These are phyloP conservation scores for Mythimna impura DNA, from an alignment of 2,888 invertebrate genomes.

Conservation along the genomic window DNA sequence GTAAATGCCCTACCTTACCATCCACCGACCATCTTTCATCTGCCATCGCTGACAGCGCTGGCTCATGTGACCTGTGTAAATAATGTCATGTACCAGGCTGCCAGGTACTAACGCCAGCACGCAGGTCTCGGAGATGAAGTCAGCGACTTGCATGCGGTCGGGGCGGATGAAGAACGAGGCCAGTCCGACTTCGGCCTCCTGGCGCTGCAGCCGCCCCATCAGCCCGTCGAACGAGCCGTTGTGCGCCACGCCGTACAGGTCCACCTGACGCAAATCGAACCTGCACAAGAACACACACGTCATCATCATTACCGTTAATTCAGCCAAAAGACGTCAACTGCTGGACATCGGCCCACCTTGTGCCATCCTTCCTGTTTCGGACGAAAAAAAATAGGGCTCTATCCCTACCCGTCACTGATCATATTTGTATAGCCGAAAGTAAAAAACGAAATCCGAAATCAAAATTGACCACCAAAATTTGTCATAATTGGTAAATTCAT, in stretches of 20 bases:
- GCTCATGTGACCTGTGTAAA: not conserved
- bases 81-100: not conserved
- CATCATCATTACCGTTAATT: not conserved
- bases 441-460: no score
- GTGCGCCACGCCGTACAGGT: slow-evolving; percentile 88
- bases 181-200: slow-evolving; percentile 87
- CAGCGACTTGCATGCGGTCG: slow-evolving; percentile 88
- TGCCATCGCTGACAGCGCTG: no score
- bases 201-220: slow-evolving; percentile 89
- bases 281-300: slow-evolving; percentile 61
- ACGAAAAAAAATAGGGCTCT: no score
- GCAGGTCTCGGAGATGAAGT: slow-evolving; percentile 90
- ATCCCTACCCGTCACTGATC: no score
- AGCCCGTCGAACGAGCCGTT: slow-evolving; percentile 91
- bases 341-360: not conserved
- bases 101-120: slow-evolving; percentile 73
- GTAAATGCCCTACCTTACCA: no score
- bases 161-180: slow-evolving; percentile 90
- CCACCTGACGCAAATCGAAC: slow-evolving; percentile 78
- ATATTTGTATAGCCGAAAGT: no score
- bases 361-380: not conserved
- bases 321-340: not conserved
- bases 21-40: no score
- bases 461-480: no score
- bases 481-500: no score